Evolutionary conservation across 1,140 invertebrate genomes (phyloP).

Genomic region (Lucilia cuprina): DNA sequence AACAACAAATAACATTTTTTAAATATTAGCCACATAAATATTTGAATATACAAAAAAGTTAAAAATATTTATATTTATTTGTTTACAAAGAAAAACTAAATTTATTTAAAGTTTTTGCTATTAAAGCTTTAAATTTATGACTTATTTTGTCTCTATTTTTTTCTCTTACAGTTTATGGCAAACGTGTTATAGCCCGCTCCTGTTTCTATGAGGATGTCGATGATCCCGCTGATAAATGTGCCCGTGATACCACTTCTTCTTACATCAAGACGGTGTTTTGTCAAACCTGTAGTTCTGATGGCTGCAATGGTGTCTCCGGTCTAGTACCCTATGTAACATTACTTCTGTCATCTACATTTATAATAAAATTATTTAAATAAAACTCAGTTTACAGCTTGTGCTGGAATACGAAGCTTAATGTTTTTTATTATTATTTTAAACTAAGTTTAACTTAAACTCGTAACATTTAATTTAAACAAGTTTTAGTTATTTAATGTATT

Average conservation of each 20-base stretch:
- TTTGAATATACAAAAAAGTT: too few species aligned
- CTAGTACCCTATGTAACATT: slow-evolving; percentile 40
- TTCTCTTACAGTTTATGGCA: slow-evolving; percentile 57
- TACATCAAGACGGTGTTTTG: slow-evolving; percentile 61
- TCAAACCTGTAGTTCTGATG: slow-evolving; percentile 60
- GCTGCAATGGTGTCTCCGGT: slow-evolving; percentile 52
- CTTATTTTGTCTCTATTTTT: background rate
- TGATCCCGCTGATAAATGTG: slow-evolving; percentile 57
- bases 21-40: too few species aligned
- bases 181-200: slow-evolving; percentile 58
- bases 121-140: background rate
- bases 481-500: too few species aligned
- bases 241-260: slow-evolving; percentile 58
- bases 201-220: slow-evolving; percentile 61
- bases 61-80: too few species aligned
- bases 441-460: too few species aligned
- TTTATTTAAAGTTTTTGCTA: background rate
- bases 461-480: too few species aligned
- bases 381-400: background rate
- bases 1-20: background rate
- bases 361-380: slow-evolving; percentile 38
- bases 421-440: too few species aligned
- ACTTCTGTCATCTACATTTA: slow-evolving; percentile 26
- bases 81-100: background rate
- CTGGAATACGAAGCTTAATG: too few species aligned